phyloP scores from a whole-genome alignment of 1,140 invertebrate species.

The Micrasema longulum region DNA sequence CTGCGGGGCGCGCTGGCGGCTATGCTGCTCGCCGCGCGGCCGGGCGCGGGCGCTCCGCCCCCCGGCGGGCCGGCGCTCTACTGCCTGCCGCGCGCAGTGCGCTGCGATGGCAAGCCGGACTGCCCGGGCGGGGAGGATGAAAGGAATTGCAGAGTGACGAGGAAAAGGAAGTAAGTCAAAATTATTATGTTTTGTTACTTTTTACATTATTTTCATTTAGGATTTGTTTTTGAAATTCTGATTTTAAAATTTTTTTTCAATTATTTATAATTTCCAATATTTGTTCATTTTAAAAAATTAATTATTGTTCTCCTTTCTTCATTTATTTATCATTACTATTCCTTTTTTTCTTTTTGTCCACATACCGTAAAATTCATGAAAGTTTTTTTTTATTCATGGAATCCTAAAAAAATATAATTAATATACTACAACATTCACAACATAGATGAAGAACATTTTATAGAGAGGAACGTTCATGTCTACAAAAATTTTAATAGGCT shows the following conservation, averaged over 20 bases:
- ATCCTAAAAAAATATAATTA: too few species aligned
- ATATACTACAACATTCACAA: too few species aligned
- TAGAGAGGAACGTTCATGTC: too few species aligned
- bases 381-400: too few species aligned
- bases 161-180: constrained; percentile 68
- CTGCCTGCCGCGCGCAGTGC: constrained; percentile 80
- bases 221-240: not conserved
- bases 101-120: constrained; percentile 83
- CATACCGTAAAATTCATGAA: too few species aligned
- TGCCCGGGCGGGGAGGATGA: constrained; percentile 88
- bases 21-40: constrained; percentile 82
- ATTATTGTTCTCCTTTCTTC: not conserved
- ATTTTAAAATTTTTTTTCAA: not conserved
- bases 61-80: constrained; percentile 78
- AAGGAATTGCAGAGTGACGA: constrained; percentile 74
- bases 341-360: too few species aligned
- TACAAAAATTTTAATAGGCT: too few species aligned
- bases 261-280: not conserved
- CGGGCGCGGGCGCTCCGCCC: constrained; percentile 64
- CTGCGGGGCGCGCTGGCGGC: constrained; percentile 75
- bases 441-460: too few species aligned
- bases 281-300: not conserved
- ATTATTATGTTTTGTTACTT: too few species aligned
- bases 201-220: too few species aligned
- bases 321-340: too few species aligned